Evolutionary conservation across 2,888 invertebrate species (phyloP).

Genomic region (Pandemis heparana): DNA sequence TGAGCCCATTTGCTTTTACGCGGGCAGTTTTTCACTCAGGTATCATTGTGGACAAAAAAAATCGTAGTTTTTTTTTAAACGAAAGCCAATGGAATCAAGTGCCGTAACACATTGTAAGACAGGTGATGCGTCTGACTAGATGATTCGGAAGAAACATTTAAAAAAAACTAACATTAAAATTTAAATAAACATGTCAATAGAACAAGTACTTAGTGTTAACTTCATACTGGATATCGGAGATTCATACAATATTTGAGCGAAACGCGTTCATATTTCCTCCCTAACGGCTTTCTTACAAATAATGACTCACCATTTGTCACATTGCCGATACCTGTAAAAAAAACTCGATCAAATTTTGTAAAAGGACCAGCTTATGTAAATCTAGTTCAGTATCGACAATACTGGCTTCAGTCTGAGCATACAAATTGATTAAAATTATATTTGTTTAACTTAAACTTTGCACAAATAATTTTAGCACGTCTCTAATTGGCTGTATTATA

Average conservation of each 20-base stretch:
- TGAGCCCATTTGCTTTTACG: slow-evolving; percentile 17
- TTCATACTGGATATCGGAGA: slow-evolving; percentile 49
- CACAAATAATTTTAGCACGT: no score
- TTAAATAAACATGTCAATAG: slow-evolving; percentile 39
- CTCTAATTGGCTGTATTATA: no score
- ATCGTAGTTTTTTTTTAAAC: no score
- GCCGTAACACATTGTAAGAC: slow-evolving; percentile 10
- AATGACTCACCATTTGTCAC: slow-evolving; percentile 66
- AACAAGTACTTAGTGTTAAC: slow-evolving; percentile 41
- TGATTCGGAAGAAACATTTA: slow-evolving; percentile 36
- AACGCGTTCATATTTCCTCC: slow-evolving; percentile 51
- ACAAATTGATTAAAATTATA: no score
- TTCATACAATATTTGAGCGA: slow-evolving; percentile 69
- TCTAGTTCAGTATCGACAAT: no score
- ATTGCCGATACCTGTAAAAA: slow-evolving; percentile 62
- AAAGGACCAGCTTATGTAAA: no score
- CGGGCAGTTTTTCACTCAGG: not conserved
- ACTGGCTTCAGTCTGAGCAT: no score
- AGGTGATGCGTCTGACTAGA: slow-evolving; percentile 35
- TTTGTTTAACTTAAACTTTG: no score
- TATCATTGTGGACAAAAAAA: no score
- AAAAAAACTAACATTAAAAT: slow-evolving; percentile 33
- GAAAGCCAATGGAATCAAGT: slow-evolving; percentile 15
- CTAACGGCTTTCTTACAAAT: slow-evolving; percentile 49
- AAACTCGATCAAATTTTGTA: slow-evolving; percentile 7